Conservation (phyloP, 2,113 vertebrate species). For the Gasterosteus nipponicus region DNA sequence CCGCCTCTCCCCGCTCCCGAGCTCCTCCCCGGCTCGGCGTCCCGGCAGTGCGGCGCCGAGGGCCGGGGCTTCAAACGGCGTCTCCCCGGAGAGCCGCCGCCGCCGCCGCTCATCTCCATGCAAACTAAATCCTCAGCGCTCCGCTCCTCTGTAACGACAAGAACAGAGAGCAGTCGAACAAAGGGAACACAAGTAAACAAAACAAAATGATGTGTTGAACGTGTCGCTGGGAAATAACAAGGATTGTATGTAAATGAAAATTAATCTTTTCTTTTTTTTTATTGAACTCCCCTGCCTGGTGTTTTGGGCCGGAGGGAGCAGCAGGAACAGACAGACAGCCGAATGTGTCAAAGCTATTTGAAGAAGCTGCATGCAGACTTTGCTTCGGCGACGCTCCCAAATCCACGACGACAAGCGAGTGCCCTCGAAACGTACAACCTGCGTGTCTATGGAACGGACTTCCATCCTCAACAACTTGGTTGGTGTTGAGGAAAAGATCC, state of each 20-base stretch:
- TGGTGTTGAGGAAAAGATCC: too few species aligned
- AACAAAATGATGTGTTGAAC: conserved; percentile 76
- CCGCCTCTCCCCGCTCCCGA: not conserved
- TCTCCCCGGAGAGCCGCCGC: conserved; percentile 46
- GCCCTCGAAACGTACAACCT: conserved; percentile 30
- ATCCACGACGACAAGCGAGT: conserved; percentile 33
- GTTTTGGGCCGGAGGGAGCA: conserved; percentile 44
- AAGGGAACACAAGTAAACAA: conserved; percentile 77
- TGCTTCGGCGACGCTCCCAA: conserved; percentile 54
- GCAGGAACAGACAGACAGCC: not conserved
- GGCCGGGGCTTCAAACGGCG: conserved; percentile 64
- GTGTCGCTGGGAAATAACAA: conserved; percentile 40
- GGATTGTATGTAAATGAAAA: conserved; percentile 73
- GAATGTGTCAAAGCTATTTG: conserved; percentile 55
- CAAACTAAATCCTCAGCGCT: conserved; percentile 64
- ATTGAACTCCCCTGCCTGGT: conserved; percentile 39
- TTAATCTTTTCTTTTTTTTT: conserved; percentile 32
- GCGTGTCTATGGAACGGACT: too few species aligned
- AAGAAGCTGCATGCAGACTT: conserved; percentile 26
- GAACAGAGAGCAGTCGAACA: conserved; percentile 76
- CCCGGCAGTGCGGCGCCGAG: not conserved
- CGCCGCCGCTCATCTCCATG: conserved; percentile 73
- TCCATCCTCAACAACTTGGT: too few species aligned
- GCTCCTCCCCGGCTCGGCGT: not conserved
- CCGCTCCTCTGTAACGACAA: conserved; percentile 70